A percentile compares a stretch with the other conserved stretches of the same genome.
Conservation (phyloP, 2,797 vertebrate species). For the Nyctibius grandis region DNA sequence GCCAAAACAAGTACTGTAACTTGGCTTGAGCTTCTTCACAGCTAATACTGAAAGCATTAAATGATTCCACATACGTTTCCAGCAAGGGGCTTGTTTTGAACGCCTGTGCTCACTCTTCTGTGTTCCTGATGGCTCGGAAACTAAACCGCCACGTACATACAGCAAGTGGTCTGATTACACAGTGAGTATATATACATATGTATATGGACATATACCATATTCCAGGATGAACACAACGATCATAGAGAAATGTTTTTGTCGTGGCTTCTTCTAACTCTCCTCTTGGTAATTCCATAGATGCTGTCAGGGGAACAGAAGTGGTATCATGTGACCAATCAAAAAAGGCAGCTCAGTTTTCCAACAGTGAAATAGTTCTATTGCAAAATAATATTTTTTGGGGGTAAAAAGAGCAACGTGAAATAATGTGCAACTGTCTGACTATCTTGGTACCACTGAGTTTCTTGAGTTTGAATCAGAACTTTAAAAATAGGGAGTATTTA, state of each 20-base stretch:
- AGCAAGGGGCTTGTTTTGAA: neutral
- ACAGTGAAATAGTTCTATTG: neutral
- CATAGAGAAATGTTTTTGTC: neutral
- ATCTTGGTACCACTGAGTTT: neutral
- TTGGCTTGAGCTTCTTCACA: neutral
- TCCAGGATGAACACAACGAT: neutral
- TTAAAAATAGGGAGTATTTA: neutral
- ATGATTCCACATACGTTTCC: neutral
- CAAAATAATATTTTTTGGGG: neutral
- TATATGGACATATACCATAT: neutral
- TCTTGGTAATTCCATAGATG: neutral
- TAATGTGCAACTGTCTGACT: neutral
- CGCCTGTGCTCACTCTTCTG: neutral
- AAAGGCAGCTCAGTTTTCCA: neutral
- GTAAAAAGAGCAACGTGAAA: neutral
- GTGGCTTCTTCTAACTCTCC: neutral
- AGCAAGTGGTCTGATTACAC: neutral
- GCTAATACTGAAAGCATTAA: neutral
- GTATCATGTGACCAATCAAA: neutral
- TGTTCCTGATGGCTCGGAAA: neutral
- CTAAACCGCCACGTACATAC: neutral
- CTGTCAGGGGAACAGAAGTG: neutral
- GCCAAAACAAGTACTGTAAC: neutral
- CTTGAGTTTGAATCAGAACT: neutral
- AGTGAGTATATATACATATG: too few relatives aligned